Percentiles rank a stretch among this genome's conserved stretches.
Evolutionary conservation across 2,888 invertebrate genomes (phyloP).

Genomic region (Mythimna pallens): DNA sequence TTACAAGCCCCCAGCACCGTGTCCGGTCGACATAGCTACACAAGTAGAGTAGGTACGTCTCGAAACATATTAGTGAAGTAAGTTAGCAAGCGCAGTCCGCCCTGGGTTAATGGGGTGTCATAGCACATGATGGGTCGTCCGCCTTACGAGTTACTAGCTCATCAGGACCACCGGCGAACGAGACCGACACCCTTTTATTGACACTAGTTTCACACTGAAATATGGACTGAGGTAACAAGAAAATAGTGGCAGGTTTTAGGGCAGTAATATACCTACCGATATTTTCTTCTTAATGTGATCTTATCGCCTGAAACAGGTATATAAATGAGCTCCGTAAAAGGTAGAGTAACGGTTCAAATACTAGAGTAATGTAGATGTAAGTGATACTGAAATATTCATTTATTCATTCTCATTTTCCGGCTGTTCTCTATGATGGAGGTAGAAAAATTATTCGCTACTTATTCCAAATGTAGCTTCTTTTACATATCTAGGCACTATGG

Average conservation of each 20-base stretch:
- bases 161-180: conserved; percentile 78
- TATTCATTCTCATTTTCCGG: conserved; percentile 69
- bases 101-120: conserved; percentile 88
- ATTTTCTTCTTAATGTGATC: conserved; percentile 28
- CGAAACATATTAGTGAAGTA: conserved; percentile 84
- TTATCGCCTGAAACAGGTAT: conserved; percentile 37
- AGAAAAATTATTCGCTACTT: conserved; percentile 69
- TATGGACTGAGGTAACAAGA: conserved; percentile 69
- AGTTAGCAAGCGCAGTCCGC: conserved; percentile 81
- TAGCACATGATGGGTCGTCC: conserved; percentile 85
- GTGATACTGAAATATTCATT: conserved; percentile 67
- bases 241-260: conserved; percentile 49
- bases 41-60: conserved; percentile 63
- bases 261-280: conserved; percentile 6
- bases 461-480: conserved; percentile 63
- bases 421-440: conserved; percentile 66
- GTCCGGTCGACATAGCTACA: conserved; percentile 63
- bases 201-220: conserved; percentile 79
- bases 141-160: conserved; percentile 80
- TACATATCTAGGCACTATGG: conserved; percentile 58
- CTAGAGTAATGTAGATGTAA: conserved; percentile 64
- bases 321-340: conserved; percentile 47
- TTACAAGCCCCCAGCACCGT: conserved; percentile 71
- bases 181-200: conserved; percentile 78
- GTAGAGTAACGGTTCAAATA: conserved; percentile 50